These are phyloP conservation scores for Xenentodon cancila DNA, from an alignment of 2,797 vertebrate species.

Conservation along the genomic window DNA sequence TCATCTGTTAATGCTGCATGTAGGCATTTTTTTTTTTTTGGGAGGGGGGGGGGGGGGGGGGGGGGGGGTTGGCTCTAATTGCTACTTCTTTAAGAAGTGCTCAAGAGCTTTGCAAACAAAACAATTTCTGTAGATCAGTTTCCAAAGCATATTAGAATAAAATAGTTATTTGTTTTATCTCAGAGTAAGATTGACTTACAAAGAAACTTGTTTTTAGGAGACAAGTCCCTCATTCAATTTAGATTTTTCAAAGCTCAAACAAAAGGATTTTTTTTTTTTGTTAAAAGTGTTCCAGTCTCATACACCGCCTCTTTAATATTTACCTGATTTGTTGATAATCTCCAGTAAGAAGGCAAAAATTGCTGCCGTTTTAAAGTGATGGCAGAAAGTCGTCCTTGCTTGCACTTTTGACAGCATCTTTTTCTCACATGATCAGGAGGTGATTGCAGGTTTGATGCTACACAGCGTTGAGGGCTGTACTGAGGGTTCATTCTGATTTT, in stretches of 20 bases:
- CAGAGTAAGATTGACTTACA: constrained; percentile 33
- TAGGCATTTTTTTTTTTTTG: neutral
- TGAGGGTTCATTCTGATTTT: constrained; percentile 18
- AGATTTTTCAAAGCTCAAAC: constrained; percentile 33
- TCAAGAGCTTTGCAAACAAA: constrained; percentile 33
- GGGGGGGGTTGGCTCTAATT: constrained; percentile 11
- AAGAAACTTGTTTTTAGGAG: constrained; percentile 31
- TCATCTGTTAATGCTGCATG: too few relatives aligned
- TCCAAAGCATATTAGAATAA: constrained; percentile 51
- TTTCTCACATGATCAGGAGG: constrained; percentile 18
- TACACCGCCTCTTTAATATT: constrained; percentile 32
- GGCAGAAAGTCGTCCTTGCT: constrained; percentile 20
- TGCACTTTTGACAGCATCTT: constrained; percentile 12
- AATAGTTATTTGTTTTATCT: constrained; percentile 26
- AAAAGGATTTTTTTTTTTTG: constrained; percentile 7
- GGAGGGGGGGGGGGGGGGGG: too few relatives aligned
- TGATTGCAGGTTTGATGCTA: constrained; percentile 41
- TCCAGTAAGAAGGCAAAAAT: constrained; percentile 33
- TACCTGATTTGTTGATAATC: constrained; percentile 49
- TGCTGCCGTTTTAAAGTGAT: constrained; percentile 41
- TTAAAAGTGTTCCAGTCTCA: constrained; percentile 31
- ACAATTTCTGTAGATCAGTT: constrained; percentile 30
- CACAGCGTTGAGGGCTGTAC: constrained; percentile 22
- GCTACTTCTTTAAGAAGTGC: constrained; percentile 27
- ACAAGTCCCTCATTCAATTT: constrained; percentile 22